Conservation (phyloP, 2,797 vertebrate genomes). For the Enteromius fasciolatus region DNA sequence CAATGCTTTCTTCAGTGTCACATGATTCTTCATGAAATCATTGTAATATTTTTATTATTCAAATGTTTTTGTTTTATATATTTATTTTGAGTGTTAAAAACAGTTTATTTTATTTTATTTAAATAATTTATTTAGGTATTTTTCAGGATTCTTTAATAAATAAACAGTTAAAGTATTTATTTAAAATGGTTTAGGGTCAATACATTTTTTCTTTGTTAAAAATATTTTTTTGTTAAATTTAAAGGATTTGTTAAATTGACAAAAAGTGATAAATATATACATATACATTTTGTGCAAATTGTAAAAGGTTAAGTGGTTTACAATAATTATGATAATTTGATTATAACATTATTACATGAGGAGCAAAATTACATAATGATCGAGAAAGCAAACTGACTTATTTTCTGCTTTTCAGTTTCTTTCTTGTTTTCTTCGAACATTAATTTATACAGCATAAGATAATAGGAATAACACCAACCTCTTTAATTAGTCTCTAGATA, state of each 20-base stretch:
- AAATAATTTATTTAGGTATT: background rate
- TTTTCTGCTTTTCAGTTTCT: background rate
- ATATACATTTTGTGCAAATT: background rate
- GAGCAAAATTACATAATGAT: background rate
- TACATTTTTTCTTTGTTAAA: background rate
- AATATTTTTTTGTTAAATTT: background rate
- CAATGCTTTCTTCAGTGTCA: background rate
- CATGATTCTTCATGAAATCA: background rate
- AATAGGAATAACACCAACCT: conserved; percentile 2
- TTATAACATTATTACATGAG: background rate
- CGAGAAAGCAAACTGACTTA: background rate
- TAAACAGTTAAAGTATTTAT: background rate
- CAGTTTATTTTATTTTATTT: background rate
- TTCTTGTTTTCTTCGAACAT: background rate
- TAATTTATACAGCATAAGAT: conserved; percentile 29
- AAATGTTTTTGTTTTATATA: too few species aligned
- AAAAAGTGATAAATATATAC: too few species aligned
- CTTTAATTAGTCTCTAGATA: conserved; percentile 38
- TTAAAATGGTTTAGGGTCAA: background rate
- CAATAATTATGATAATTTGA: background rate
- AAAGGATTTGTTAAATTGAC: background rate
- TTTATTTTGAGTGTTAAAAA: background rate
- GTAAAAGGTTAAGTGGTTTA: background rate
- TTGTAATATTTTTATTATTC: background rate
- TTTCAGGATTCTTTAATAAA: background rate